Evolutionary conservation across 2,888 invertebrate genomes (phyloP), one percentile per base, ranked within the genome.

Genomic region (Suillia variegata): DNA sequence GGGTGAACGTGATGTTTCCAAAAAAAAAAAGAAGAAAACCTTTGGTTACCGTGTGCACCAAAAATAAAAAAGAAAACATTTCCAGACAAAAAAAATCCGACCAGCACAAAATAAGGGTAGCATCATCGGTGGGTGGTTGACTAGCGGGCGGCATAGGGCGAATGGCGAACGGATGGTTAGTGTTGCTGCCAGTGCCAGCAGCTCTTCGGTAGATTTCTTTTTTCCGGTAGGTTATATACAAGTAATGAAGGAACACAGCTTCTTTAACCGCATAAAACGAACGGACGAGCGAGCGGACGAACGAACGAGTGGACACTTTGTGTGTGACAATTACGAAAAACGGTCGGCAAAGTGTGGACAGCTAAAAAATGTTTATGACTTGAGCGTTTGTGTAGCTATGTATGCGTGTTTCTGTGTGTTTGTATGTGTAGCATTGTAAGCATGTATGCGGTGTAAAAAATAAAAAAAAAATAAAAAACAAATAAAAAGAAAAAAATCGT

Each of bases 301-400:
- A n/a, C n/a, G n/a, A 15, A 49, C 13, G 22, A 42, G 45, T 54
- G 6, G 24, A n/a, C 15, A 54, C 24, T 42, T 31, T 34, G 48
- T 21, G 15, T 55, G 20, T 33, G 48, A 48, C 49, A 55, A 48
- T 48, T 48, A 49, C 55, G 48, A 24, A 13, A 18, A 5, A 48
- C 42, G 22, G 4, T 33, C 49, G 55, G 48, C 48, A 55, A 55
- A 48, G 33, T 49, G 55, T 55, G 55, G 55, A 55, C 55, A 55
- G 34, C 22, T 55, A 48, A 21, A 38, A 38, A 38, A 38, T 38
- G 38, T 38, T 54, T 42, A 54, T 45, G 38, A 21, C 20, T 13
- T 33, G 18, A 15, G 34, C n/a, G n/a, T n/a, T n/a, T n/a, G n/a
- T n/a, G n/a, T n/a, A 6, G 26, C 0, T 48, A 21, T 26, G 26